Conservation (phyloP, 2,888 invertebrate genomes). For the Cosmia pyralina region DNA sequence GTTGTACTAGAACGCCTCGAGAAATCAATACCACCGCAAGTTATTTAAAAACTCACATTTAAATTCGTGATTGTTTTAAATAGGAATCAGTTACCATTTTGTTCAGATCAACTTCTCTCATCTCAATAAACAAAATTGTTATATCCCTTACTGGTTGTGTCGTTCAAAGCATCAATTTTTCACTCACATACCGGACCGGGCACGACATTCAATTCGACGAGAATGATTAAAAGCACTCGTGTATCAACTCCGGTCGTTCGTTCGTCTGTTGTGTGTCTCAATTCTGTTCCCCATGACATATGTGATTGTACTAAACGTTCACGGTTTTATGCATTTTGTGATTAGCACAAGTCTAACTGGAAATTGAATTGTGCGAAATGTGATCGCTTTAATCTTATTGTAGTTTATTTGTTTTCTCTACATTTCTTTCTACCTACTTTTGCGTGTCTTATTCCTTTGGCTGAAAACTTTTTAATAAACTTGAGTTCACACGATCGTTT, state of each 20-base stretch:
- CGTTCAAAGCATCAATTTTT: neutral
- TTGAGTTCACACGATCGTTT: neutral
- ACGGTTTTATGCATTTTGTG: neutral
- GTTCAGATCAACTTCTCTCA: too few relatives aligned
- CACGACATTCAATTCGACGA: too few relatives aligned
- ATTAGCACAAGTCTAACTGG: neutral
- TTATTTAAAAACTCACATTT: too few relatives aligned
- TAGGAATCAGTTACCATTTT: too few relatives aligned
- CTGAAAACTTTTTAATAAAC: neutral
- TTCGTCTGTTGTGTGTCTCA: neutral
- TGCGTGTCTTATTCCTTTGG: neutral
- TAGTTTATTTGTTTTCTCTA: too few relatives aligned
- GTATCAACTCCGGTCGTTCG: neutral
- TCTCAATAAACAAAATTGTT: too few relatives aligned
- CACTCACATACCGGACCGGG: neutral
- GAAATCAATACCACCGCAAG: too few relatives aligned
- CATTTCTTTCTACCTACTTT: neutral
- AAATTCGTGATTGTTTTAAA: too few relatives aligned
- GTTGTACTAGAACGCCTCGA: too few relatives aligned
- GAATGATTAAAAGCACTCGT: neutral
- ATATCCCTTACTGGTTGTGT: too few relatives aligned
- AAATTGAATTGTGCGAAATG: neutral
- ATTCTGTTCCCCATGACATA: neutral
- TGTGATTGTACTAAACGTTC: neutral
- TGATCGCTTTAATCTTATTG: neutral